Percentiles rank a stretch among this genome's conserved stretches.
Evolutionary conservation across 2,797 vertebrate species (phyloP).

Genomic region (Sebastes baramenuke): DNA sequence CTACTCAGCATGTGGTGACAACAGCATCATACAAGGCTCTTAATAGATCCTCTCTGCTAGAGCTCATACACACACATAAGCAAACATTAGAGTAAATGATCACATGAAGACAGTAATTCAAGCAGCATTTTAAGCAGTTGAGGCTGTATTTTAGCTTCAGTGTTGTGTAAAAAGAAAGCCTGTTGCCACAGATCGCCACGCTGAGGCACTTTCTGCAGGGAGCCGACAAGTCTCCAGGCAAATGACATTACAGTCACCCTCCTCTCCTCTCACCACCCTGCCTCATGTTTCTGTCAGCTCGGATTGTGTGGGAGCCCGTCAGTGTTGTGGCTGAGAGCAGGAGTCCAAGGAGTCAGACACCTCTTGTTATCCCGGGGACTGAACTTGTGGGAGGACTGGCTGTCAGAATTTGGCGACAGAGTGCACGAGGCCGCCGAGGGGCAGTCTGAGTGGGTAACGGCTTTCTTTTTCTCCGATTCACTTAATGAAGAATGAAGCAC

Average conservation of each 20-base stretch:
- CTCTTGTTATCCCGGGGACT: slow-evolving; percentile 47
- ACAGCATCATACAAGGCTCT: background rate
- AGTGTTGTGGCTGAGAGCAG: slow-evolving; percentile 30
- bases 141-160: background rate
- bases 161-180: background rate
- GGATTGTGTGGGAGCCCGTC: slow-evolving; percentile 52
- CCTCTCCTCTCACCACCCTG: slow-evolving; percentile 13
- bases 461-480: background rate
- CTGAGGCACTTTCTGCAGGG: background rate
- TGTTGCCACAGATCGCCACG: background rate
- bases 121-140: background rate
- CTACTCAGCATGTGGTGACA: background rate
- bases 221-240: slow-evolving; percentile 39
- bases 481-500: background rate
- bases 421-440: background rate
- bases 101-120: background rate
- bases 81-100: background rate
- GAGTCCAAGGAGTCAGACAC: slow-evolving; percentile 45
- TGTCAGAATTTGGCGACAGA: slow-evolving; percentile 20
- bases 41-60: background rate
- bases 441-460: background rate
- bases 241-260: slow-evolving; percentile 30
- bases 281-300: slow-evolving; percentile 66
- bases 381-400: slow-evolving; percentile 35
- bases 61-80: background rate